These are phyloP conservation scores for Eretmocerus hayati DNA, from an alignment of 2,888 invertebrate genomes.

Conservation along the genomic window DNA sequence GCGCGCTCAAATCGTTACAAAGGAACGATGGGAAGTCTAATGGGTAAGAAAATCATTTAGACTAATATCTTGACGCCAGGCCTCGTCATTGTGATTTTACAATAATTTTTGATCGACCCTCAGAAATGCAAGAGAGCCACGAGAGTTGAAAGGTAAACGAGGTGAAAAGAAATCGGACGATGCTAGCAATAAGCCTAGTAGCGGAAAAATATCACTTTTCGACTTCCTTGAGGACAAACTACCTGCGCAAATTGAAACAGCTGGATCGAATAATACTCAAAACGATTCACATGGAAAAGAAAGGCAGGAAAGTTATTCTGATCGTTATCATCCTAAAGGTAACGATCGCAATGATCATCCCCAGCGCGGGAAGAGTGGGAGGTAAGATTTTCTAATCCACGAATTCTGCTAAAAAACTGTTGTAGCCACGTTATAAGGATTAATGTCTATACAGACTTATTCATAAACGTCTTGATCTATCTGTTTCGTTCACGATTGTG, in stretches of 20 bases:
- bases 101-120: too few relatives aligned
- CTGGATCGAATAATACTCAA: slow-evolving; percentile 44
- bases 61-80: too few relatives aligned
- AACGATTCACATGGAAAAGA: slow-evolving; percentile 26
- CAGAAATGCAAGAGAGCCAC: too few relatives aligned
- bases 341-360: slow-evolving; percentile 25
- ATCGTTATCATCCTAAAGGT: slow-evolving; percentile 30
- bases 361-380: slow-evolving; percentile 35
- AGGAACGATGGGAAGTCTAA: slow-evolving; percentile 41
- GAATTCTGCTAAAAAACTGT: too few relatives aligned
- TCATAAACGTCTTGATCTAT: neutral
- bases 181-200: slow-evolving; percentile 61
- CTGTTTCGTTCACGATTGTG: neutral
- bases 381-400: slow-evolving; percentile 33
- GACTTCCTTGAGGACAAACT: slow-evolving; percentile 78
- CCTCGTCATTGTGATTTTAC: too few relatives aligned
- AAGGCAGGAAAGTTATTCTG: slow-evolving; percentile 31
- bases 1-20: slow-evolving; percentile 62
- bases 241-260: slow-evolving; percentile 50
- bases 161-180: slow-evolving; percentile 50
- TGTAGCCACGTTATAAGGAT: too few relatives aligned
- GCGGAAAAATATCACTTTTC: slow-evolving; percentile 70
- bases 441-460: neutral
- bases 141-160: slow-evolving; percentile 46
- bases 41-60: slow-evolving; percentile 30